Conservation (phyloP, 2,888 invertebrate genomes). For the Sicus ferrugineus region DNA sequence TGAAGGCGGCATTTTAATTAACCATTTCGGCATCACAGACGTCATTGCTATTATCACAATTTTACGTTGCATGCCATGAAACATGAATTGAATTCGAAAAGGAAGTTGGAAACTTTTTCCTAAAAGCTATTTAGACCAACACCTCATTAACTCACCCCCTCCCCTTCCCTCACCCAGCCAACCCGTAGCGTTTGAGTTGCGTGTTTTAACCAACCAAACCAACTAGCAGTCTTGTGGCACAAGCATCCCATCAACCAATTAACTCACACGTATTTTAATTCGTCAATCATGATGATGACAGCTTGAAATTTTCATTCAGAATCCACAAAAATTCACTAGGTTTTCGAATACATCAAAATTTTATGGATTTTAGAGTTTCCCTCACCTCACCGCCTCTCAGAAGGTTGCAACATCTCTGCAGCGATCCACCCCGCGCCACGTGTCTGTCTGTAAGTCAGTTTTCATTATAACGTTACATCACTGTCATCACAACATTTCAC, state of each 20-base stretch:
- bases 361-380: neutral
- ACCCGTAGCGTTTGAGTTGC: neutral
- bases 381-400: neutral
- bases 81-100: neutral
- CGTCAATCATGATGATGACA: conserved; percentile 2
- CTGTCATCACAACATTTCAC: neutral
- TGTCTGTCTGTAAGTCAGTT: conserved; percentile 14
- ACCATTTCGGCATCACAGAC: neutral
- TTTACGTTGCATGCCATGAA: conserved; percentile 6
- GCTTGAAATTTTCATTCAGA: neutral
- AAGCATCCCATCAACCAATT: conserved; percentile 5
- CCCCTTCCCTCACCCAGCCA: neutral
- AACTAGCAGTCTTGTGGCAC: neutral
- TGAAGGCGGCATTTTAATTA: neutral
- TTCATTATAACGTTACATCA: conserved; percentile 10
- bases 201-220: too few relatives aligned
- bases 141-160: neutral
- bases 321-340: neutral
- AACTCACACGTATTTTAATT: conserved; percentile 13
- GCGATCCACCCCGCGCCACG: conserved; percentile 2
- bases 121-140: conserved; percentile 1
- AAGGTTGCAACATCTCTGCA: neutral
- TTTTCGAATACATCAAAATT: neutral
- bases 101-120: neutral
- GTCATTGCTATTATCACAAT: neutral